A percentile compares a stretch with the other conserved stretches of the same genome.
Conservation (phyloP, 2,797 vertebrate species). For the Coccyzus lansbergi region DNA sequence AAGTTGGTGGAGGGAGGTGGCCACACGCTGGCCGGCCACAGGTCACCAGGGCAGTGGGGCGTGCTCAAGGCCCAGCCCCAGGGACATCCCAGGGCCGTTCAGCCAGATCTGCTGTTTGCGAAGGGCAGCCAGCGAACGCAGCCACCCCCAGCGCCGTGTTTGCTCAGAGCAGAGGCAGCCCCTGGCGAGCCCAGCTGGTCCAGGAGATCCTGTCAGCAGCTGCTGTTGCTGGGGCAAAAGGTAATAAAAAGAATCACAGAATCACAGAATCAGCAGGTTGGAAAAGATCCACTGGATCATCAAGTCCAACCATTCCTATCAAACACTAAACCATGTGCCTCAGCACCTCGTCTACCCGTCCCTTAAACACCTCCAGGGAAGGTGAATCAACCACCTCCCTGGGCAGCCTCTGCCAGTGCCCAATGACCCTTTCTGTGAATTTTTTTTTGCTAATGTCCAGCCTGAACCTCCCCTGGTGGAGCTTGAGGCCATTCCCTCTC, state of each 20-base stretch:
- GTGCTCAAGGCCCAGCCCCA: not conserved
- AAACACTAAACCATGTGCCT: too few relatives aligned
- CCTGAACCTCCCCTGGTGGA: too few relatives aligned
- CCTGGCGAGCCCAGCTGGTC: rapidly evolving
- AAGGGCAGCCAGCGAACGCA: not conserved
- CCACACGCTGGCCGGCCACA: not conserved
- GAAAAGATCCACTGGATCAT: too few relatives aligned
- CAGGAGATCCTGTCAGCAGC: not conserved
- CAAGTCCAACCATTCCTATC: too few relatives aligned
- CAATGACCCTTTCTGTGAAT: too few relatives aligned
- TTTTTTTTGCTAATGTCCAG: too few relatives aligned
- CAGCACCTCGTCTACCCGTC: too few relatives aligned
- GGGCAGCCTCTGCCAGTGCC: too few relatives aligned
- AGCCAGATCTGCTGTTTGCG: not conserved
- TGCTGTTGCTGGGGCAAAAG: not conserved
- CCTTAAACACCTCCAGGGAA: too few relatives aligned
- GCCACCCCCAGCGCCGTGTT: rapidly evolving
- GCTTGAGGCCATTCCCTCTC: too few relatives aligned
- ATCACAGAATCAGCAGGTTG: too few relatives aligned
- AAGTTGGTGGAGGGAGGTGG: not conserved
- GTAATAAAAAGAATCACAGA: not conserved
- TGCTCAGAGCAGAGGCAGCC: not conserved
- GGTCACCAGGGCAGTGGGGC: not conserved
- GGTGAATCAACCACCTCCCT: too few relatives aligned
- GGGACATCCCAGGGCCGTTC: not conserved